A percentile compares a stretch with the other conserved stretches of the same genome.
Conservation (phyloP, 2,113 vertebrate species). For the Ptychochromis oligacanthus region DNA sequence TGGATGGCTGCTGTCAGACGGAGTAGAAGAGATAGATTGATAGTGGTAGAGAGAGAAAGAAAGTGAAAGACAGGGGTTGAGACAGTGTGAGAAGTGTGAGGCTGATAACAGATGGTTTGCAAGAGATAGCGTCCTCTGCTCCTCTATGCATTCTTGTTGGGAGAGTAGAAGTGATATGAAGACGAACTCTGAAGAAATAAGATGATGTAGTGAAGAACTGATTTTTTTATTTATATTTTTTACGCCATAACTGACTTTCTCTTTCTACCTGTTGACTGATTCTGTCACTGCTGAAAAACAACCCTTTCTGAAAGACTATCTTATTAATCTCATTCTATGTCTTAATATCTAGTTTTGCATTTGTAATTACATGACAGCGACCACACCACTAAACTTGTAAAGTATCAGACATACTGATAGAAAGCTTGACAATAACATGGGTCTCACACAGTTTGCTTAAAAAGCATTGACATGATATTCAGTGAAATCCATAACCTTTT, state of each 20-base stretch:
- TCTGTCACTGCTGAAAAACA: neutral
- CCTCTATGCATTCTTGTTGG: neutral
- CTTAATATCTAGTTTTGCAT: neutral
- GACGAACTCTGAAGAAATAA: constrained; percentile 13
- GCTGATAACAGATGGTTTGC: constrained; percentile 39
- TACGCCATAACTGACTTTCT: neutral
- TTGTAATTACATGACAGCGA: constrained; percentile 15
- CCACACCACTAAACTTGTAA: neutral
- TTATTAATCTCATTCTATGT: constrained; percentile 3
- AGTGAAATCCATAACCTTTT: constrained; percentile 9
- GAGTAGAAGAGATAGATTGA: constrained; percentile 36
- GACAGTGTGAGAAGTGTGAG: constrained; percentile 28
- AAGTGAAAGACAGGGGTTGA: constrained; percentile 37
- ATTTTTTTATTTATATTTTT: constrained; percentile 30
- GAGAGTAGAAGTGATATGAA: neutral
- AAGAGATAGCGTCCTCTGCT: constrained; percentile 24
- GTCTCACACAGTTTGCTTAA: constrained; percentile 6
- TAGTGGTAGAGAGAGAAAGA: constrained; percentile 16
- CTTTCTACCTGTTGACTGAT: neutral
- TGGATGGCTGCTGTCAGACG: constrained; percentile 48
- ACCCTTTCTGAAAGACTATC: neutral
- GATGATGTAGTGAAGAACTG: constrained; percentile 5
- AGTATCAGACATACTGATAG: neutral
- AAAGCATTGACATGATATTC: constrained; percentile 12
- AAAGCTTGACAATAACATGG: constrained; percentile 14